Evolutionary conservation across 2,113 vertebrate species (phyloP).

Genomic region (Cercocebus atys): DNA sequence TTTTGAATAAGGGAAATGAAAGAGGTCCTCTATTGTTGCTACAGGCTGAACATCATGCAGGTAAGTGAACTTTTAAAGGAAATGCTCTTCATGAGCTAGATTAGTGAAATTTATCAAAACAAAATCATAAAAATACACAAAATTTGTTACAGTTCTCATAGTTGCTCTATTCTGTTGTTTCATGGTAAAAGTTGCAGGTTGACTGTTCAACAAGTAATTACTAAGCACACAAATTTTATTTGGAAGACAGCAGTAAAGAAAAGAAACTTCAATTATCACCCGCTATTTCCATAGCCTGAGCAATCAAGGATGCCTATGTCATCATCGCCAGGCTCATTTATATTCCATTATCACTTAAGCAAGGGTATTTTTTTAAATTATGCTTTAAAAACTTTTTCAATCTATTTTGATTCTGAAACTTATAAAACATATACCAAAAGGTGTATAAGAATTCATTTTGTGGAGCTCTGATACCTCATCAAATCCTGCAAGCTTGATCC

Average conservation of each 20-base stretch:
- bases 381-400: background rate
- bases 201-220: background rate
- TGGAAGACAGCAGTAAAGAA: background rate
- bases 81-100: background rate
- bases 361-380: background rate
- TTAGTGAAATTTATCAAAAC: background rate
- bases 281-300: background rate
- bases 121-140: background rate
- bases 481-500: background rate
- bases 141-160: background rate
- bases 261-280: background rate
- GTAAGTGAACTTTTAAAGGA: background rate
- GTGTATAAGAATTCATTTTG: background rate
- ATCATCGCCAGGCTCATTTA: background rate
- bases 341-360: background rate
- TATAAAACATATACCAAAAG: background rate
- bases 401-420: background rate
- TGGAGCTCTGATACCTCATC: background rate
- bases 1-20: background rate
- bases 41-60: background rate
- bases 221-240: background rate
- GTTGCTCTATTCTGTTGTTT: background rate
- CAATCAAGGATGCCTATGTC: background rate
- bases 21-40: background rate
- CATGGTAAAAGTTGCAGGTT: background rate